These are phyloP conservation scores for Sinocyclocheilus maitianheensis DNA, from an alignment of 2,113 vertebrate genomes.

Conservation along the genomic window DNA sequence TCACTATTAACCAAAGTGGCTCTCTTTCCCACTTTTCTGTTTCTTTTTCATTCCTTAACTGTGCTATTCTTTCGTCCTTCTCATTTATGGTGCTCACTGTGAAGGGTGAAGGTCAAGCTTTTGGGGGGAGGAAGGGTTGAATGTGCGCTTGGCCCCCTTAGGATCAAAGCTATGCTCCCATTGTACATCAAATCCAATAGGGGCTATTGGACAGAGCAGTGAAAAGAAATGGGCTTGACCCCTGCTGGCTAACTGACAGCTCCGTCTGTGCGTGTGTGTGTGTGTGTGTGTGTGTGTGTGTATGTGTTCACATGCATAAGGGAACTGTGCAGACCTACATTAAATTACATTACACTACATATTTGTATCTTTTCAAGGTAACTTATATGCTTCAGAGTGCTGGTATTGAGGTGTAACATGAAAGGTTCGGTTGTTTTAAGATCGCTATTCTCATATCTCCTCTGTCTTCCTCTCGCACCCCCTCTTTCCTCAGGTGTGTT, in stretches of 20 bases:
- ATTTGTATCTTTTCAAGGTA: constrained; percentile 2
- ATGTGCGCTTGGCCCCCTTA: constrained; percentile 59
- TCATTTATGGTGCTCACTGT: constrained; percentile 36
- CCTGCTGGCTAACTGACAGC: constrained; percentile 55
- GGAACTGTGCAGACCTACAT: constrained; percentile 1
- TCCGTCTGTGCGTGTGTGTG: constrained; percentile 22
- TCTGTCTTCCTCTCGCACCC: constrained; percentile 12
- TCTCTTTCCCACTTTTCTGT: not conserved
- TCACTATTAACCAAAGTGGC: not conserved
- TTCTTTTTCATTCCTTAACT: constrained; percentile 6
- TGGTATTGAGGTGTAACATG: constrained; percentile 26
- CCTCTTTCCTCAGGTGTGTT: constrained; percentile 43
- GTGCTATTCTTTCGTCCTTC: not conserved
- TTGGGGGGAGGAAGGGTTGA: constrained; percentile 17
- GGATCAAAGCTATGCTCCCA: constrained; percentile 73
- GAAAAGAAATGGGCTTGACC: constrained; percentile 46
- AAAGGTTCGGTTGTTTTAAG: constrained; percentile 27
- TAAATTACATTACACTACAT: constrained; percentile 17
- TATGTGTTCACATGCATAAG: not conserved
- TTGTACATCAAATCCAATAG: constrained; percentile 74
- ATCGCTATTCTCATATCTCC: constrained; percentile 18
- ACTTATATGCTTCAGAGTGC: constrained; percentile 13
- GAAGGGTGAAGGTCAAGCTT: constrained; percentile 42
- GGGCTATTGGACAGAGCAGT: constrained; percentile 53
- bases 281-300: constrained; percentile 20